phyloP scores from a whole-genome alignment of 1,140 invertebrate genomes.

The Parasteatoda tepidariorum region DNA sequence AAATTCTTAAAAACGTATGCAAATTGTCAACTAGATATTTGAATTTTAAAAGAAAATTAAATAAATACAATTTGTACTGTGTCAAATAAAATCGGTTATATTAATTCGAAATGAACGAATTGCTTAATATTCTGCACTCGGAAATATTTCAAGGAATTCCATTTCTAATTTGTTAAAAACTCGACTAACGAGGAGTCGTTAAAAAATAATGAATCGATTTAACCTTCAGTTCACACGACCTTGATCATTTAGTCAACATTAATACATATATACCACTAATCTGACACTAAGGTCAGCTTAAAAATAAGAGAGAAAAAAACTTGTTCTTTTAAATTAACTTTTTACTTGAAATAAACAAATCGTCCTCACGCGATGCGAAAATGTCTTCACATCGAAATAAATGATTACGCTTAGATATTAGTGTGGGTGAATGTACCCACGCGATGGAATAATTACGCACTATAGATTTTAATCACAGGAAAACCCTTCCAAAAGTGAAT shows the following conservation, averaged over 20 bases:
- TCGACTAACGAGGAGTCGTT: no score
- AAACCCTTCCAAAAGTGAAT: background rate
- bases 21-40: no score
- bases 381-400: background rate
- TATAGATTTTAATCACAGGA: background rate
- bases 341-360: background rate
- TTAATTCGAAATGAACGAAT: no score
- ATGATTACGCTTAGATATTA: background rate
- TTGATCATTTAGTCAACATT: no score
- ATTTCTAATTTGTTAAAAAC: no score
- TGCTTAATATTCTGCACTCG: no score
- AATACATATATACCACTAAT: background rate
- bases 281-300: background rate
- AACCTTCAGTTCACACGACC: background rate
- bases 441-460: background rate
- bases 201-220: background rate
- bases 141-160: no score
- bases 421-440: slow-evolving; percentile 37
- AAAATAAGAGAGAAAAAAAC: slow-evolving; percentile 13
- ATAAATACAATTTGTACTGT: no score
- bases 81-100: no score
- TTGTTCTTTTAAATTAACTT: slow-evolving; percentile 7
- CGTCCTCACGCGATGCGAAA: background rate
- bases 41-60: no score
- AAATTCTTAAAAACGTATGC: no score